Evolutionary conservation across 1,140 invertebrate species (phyloP).

Genomic region (Neuroterus valhalla): DNA sequence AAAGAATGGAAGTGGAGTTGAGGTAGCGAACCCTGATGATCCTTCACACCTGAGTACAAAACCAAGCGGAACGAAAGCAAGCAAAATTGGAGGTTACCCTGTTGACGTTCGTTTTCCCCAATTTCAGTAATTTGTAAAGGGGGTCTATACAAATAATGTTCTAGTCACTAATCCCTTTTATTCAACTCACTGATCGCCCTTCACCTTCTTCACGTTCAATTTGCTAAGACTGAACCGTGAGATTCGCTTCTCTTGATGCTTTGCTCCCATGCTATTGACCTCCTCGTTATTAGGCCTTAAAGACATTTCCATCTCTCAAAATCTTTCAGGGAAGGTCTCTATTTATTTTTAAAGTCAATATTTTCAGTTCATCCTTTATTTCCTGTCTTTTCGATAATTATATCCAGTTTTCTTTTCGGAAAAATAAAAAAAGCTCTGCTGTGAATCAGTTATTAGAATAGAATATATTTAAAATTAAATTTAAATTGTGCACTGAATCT

Average conservation of each 20-base stretch:
- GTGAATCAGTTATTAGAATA: too few species aligned
- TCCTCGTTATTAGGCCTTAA: too few species aligned
- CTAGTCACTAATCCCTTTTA: constrained; percentile 8
- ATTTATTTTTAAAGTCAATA: too few species aligned
- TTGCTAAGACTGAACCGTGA: not conserved
- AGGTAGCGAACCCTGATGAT: constrained; percentile 21
- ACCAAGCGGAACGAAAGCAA: constrained; percentile 17
- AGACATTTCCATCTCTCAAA: too few species aligned
- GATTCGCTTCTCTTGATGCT: not conserved
- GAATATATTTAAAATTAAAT: too few species aligned
- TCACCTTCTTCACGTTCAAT: constrained; percentile 10
- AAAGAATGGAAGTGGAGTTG: constrained; percentile 17
- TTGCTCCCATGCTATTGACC: not conserved
- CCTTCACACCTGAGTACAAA: constrained; percentile 18
- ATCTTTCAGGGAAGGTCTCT: too few species aligned
- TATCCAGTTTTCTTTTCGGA: too few species aligned
- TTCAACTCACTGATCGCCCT: constrained; percentile 14
- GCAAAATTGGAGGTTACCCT: constrained; percentile 8
- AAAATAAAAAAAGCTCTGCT: too few species aligned
- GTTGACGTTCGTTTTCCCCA: constrained; percentile 19
- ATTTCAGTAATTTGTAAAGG: constrained; percentile 24
- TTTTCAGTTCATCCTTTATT: too few species aligned
- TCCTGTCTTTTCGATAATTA: too few species aligned
- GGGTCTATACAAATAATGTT: not conserved
- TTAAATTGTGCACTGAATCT: too few species aligned